These are phyloP conservation scores for Bimastos eiseni DNA, from an alignment of 2,888 invertebrate species.

Conservation along the genomic window DNA sequence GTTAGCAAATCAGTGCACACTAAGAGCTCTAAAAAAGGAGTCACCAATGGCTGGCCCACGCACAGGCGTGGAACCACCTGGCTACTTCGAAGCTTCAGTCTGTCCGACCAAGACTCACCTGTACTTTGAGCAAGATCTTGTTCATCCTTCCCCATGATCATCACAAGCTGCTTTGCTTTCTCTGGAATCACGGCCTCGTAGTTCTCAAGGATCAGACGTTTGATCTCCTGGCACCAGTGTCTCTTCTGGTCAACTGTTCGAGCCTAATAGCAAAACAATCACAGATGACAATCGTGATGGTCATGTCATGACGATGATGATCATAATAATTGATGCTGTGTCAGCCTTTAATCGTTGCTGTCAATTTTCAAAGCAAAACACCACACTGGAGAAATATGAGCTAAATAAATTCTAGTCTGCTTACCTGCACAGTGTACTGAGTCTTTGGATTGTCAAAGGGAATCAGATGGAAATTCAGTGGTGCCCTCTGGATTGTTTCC, in stretches of 20 bases:
- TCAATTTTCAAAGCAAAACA: background rate
- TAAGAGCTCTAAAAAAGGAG: too few species aligned
- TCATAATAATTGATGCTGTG: background rate
- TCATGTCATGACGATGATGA: background rate
- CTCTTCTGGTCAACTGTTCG: conserved; percentile 82
- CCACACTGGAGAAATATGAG: background rate
- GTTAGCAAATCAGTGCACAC: too few species aligned
- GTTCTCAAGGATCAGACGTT: conserved; percentile 88
- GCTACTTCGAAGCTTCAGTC: too few species aligned
- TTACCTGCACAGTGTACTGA: conserved; percentile 82
- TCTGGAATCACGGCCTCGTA: conserved; percentile 91
- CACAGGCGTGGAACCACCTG: too few species aligned
- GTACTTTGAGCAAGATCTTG: background rate
- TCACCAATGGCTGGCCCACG: too few species aligned
- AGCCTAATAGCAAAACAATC: conserved; percentile 65
- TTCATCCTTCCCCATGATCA: conserved; percentile 72
- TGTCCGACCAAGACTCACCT: background rate
- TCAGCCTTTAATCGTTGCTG: background rate
- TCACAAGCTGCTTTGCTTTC: conserved; percentile 88
- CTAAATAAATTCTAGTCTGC: conserved; percentile 4
- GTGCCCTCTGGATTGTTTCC: conserved; percentile 90
- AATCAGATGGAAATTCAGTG: conserved; percentile 91
- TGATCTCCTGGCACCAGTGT: conserved; percentile 78
- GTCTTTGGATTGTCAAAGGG: conserved; percentile 91
- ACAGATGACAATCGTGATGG: background rate